Conservation (phyloP, 2,113 vertebrate species). For the Spheniscus mendiculus region DNA sequence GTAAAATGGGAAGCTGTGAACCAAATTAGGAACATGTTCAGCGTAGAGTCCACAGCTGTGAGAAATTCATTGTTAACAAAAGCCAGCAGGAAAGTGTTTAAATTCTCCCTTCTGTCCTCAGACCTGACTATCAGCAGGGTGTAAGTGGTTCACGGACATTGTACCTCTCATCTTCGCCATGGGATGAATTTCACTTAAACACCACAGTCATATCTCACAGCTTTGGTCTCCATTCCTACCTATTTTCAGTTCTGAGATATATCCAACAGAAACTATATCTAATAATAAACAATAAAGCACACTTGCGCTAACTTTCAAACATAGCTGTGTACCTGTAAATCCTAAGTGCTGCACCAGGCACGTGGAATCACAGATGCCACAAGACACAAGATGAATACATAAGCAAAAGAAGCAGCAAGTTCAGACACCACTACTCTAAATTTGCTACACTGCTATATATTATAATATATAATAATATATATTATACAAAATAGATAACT, state of each 20-base stretch:
- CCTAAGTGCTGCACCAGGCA: background rate
- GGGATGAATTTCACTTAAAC: conserved; percentile 10
- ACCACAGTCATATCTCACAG: background rate
- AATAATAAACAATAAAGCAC: background rate
- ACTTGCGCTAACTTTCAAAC: background rate
- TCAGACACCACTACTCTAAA: background rate
- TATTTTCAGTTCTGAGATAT: background rate
- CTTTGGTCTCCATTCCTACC: conserved; percentile 12
- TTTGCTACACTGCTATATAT: background rate
- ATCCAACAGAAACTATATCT: background rate
- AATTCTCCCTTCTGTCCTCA: conserved; percentile 37
- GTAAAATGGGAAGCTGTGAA: conserved; percentile 34
- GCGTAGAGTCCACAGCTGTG: background rate
- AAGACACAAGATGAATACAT: background rate
- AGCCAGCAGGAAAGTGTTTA: conserved; percentile 40
- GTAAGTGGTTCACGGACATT: background rate
- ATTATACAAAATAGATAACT: background rate
- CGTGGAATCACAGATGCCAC: background rate
- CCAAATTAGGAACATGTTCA: conserved; percentile 31
- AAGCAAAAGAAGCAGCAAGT: background rate
- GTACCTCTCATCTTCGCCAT: conserved; percentile 15
- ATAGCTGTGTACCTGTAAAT: background rate
- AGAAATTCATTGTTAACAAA: conserved; percentile 34
- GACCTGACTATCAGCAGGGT: conserved; percentile 37
- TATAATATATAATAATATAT: no score